Evolutionary conservation across 2,888 invertebrate genomes (phyloP).

Genomic region (Dasypogon diadema): DNA sequence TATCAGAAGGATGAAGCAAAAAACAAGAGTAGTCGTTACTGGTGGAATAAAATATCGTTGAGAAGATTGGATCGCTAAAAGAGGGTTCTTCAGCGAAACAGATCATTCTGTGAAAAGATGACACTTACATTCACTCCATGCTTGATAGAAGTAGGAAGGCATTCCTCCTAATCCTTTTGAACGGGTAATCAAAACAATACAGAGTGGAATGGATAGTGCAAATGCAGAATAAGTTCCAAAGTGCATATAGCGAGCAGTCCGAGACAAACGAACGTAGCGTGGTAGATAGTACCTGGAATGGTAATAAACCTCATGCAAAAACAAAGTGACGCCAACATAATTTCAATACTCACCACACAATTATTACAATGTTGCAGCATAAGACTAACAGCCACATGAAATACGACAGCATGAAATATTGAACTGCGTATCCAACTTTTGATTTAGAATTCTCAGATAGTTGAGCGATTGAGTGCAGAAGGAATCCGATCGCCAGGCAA

Average conservation of each 20-base stretch:
- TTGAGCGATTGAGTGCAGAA: slow-evolving; percentile 64
- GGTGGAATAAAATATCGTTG: slow-evolving; percentile 68
- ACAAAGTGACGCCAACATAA: not conserved
- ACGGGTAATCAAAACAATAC: slow-evolving; percentile 63
- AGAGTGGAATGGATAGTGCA: slow-evolving; percentile 62
- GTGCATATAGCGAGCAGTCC: slow-evolving; percentile 58
- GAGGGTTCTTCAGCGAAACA: slow-evolving; percentile 10
- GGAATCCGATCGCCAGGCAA: slow-evolving; percentile 65
- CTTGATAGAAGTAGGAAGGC: slow-evolving; percentile 67
- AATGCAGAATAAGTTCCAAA: slow-evolving; percentile 62
- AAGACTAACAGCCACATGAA: slow-evolving; percentile 66
- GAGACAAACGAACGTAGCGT: slow-evolving; percentile 60
- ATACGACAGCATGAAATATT: slow-evolving; percentile 66
- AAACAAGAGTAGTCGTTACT: slow-evolving; percentile 62
- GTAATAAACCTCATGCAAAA: not conserved
- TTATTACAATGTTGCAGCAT: slow-evolving; percentile 64
- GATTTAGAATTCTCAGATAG: slow-evolving; percentile 62
- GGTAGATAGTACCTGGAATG: slow-evolving; percentile 62
- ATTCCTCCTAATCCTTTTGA: slow-evolving; percentile 66
- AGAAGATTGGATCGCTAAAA: slow-evolving; percentile 64
- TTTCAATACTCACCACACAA: slow-evolving; percentile 66
- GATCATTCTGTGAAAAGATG: not conserved
- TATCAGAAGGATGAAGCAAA: slow-evolving; percentile 63
- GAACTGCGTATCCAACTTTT: slow-evolving; percentile 64
- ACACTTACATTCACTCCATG: slow-evolving; percentile 64